Evolutionary conservation across 2,113 vertebrate genomes (phyloP), one percentile per base, ranked within the genome.

Genomic region (Poeciliopsis prolifica): DNA sequence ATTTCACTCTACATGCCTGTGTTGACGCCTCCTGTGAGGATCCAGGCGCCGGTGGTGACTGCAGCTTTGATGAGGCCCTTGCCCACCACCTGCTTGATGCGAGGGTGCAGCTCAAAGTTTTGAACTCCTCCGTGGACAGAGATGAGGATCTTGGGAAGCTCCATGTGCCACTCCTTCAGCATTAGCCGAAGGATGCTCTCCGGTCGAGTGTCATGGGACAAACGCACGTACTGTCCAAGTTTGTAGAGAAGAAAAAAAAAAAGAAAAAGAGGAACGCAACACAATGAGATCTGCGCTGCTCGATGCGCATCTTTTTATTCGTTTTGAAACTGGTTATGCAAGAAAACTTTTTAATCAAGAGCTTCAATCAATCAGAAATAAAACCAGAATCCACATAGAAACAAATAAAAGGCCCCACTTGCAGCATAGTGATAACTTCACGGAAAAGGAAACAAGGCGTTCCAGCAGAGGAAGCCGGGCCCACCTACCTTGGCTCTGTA

Each of bases 51-150:
- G 0, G 98, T 99, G 87, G 98, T 99, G 80, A 99, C 96, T 33
- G 98, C 98, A 87, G 98, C 98, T 95, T 99, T 99, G 93, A 99
- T 97, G 82, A 99, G 97, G 73, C 98, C 98, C 89, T 99, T 99
- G 60, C 97, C 97, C 91, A 99, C 95, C 87, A 99, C 94, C 79
- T 98, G 98, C 83, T 99, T 99, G 92, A 99, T 96, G 80, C 96
- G 96, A 42, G 98, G 98, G 87, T 99, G 98, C 78, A 99, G 95
- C 63, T 99, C 98, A 89, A 99, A 99, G 92, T 99, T 99, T 88
- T 99, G 98, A 93, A 98, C 96, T 75, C 98, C 98, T 63, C 98
- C 98, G 22, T 99, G 98, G 80, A 99, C 98, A 81, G 98, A 99
- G 91, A 99, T 98, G 81, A 99, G 96, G 82, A 99, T 98, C 90